These are phyloP conservation scores for cattle (Bos taurus) DNA, from an alignment of 2,113 vertebrate species.

Conservation along the genomic window ARS-UCD2.0 NC_037335.1:93830001-93830500, in stretches of 20 bases:
- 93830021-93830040: neutral
- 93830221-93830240: neutral
- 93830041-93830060: neutral
- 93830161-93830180: neutral
- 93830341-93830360: neutral
- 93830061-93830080: neutral
- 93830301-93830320: neutral
- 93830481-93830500: neutral
- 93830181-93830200: neutral
- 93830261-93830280: neutral
- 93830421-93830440: neutral
- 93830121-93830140: neutral
- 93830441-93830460: conserved; percentile 2
- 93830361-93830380: neutral
- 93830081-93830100: neutral
- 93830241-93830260: neutral
- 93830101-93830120: neutral
- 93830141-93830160: neutral
- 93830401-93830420: neutral
- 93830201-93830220: neutral
- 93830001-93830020: neutral
- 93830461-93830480: neutral
- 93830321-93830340: neutral
- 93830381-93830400: neutral
- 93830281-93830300: neutral